A percentile compares a stretch with the other conserved stretches of the same genome.
These are phyloP conservation scores for Botrylloides violaceus DNA, from an alignment of 23 tunicate genomes.

Conservation along the genomic window DNA sequence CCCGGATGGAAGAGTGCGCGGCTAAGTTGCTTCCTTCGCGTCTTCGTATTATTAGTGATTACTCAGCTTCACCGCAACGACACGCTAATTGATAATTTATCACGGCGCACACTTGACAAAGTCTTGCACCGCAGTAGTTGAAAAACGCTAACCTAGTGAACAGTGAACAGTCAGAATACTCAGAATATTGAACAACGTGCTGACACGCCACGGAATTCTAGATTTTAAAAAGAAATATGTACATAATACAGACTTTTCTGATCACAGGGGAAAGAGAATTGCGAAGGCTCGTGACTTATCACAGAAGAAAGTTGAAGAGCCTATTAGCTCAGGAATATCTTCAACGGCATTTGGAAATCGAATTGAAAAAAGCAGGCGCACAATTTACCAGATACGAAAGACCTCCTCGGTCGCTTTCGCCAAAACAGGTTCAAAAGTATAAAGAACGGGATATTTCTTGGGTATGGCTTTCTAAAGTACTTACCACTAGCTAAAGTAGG, in stretches of 20 bases:
- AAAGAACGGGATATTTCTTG: constrained; percentile 1
- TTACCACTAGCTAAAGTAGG: no score
- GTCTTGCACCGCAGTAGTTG: no score
- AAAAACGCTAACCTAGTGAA: no score
- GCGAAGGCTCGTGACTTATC: not conserved
- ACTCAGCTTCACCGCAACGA: no score
- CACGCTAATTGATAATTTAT: no score
- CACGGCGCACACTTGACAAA: no score
- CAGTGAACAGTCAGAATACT: no score
- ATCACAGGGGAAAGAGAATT: not conserved
- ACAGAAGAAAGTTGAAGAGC: constrained; percentile 7
- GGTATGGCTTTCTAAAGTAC: no score
- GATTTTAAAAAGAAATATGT: not conserved
- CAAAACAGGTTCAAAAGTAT: constrained; percentile 11
- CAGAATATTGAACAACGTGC: no score
- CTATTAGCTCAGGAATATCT: constrained; percentile 22
- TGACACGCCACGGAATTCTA: not conserved
- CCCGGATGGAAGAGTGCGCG: no score
- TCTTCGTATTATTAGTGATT: no score
- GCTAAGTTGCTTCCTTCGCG: no score
- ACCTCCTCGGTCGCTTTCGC: not conserved
- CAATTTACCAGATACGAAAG: constrained; percentile 15
- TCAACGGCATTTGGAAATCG: constrained; percentile 11
- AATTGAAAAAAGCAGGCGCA: constrained; percentile 13
- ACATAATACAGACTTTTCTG: not conserved